Evolutionary conservation across 1,140 invertebrate genomes (phyloP), one percentile per base, ranked within the genome.

Genomic region (Mesaphorura yosii): DNA sequence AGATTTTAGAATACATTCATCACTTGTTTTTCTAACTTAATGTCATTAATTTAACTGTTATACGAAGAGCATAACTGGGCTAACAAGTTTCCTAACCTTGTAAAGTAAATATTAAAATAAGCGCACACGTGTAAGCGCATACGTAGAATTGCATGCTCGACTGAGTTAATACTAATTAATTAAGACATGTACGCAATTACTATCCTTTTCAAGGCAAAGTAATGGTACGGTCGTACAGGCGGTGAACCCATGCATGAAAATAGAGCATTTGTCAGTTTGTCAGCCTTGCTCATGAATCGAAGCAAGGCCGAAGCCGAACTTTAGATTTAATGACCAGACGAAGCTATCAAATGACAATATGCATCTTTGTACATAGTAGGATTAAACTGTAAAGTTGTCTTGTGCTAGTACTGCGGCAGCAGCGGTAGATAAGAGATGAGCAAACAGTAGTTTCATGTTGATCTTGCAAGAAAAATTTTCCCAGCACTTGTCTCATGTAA

Each of bases 241-340:
- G 44, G 49, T 57, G 49, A 57, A 57, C 55, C 55, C 55, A 57
- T 57, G 55, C 49, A 57, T 57, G 49, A 57, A 51, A 51, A 51
- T 55, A 55, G 53, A 55, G 19, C 53, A 48, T 7, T 23, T 55
- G 51, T n/a, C 20, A 23, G 37, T n/a, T n/a, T 48, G 46, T 46
- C 28, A 46, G 26, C 28, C 26, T 3, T 15, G 2, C 20, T 10
- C 10, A 47, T 23, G 45, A 20, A 26, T 3, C 29, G 15, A 17
- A 29, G 22, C 5, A 3, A 14, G 4, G 10, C 19, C 25, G 27
- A 46, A 28, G 22, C 19, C 3, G 34, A 22, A 38, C 7, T 26
- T 47, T 23, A 47, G 19, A 7, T 26, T 48, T 34, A 10, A 10
- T 34, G 31, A 34, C 31, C 10, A 34, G n/a, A 34, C 10, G 10